Evolutionary conservation across 1,140 invertebrate genomes (phyloP), one percentile per base, ranked within the genome.

Genomic region (Drosophila bocqueti): DNA sequence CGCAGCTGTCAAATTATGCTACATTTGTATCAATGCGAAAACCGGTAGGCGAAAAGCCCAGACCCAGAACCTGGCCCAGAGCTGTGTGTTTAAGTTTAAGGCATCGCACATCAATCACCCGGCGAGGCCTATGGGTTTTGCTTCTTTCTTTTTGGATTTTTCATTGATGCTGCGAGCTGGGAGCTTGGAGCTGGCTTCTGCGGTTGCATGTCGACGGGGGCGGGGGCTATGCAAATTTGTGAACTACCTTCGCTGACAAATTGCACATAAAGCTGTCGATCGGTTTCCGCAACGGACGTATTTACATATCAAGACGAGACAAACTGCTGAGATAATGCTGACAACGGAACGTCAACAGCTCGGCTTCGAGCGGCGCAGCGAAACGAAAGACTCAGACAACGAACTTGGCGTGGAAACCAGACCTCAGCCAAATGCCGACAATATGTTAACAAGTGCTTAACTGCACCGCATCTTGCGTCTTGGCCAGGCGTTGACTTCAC

Each of bases 381-480:
- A 42, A 40, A 43, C 82, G 75, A 86, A 91, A 91, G 84, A 91
- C 77, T 83, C 74, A 83, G 79, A 69, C 76, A 75, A 66, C 83
- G 68, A 91, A 90, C 89, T 83, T 65, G 78, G 57, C 55, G 46
- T 45, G 49, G 43, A 52, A 52, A 36, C 47, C 38, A 71, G 34
- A 54, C 54, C 63, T 63, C 46, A 64, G 79, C 79, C 73, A 90
- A 90, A 85, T 90, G 85, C 85, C 85, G 87, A 91, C 85, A 91
- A 79, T 90, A 91, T 90, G 85, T 90, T 90, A 90, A 90, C 85
- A 90, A 90, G 86, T 90, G 85, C 86, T 90, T 91, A 90, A 90
- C 86, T 90, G 82, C 82, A 90, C 50, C 71, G 72, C 59, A 21
- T 55, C 34, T 55, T 24, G 34, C 52, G 40, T 52, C 54, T 49